Evolutionary conservation across 1,140 invertebrate genomes (phyloP), one percentile per base, ranked within the genome.

Genomic region (Penaeus japonicus): DNA sequence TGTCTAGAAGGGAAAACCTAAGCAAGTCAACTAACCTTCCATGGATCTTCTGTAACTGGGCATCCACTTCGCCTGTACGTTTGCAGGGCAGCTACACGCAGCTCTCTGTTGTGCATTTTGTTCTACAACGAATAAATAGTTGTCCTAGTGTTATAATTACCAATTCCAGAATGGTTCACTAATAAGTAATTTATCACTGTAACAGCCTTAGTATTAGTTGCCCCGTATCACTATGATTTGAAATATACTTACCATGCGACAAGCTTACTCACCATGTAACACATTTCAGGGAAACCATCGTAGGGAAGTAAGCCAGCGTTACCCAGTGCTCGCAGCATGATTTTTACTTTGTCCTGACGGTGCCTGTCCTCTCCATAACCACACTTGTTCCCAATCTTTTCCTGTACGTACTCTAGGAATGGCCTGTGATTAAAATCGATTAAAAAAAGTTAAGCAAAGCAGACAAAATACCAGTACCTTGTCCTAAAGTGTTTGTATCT

Each of bases 51-150:
- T 0, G 77, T 35, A 24, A 24, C 18, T 3, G 65, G 27, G 27
- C 87, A 88, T 65, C 87, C 87, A 24, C 7, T 17, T 12, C 87
- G 80, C 22, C 87, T 70, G 30, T 59, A 77, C 5, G 87, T 84
- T 65, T 84, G 80, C 35, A 88, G 70, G 47, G 87, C 87, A 24
- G 80, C 87, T 7, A 88, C 70, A 35, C 87, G 87, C 54, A 88
- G 24, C n/a, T 83, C 81, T 1, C 54, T 27, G 7, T 24, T 5
- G 47, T 77, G 53, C 20, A 59, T 32, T 55, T 84, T 83, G 70
- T 84, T 88, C 87, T 88, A 47, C 39, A 24, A 54, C 22, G 17
- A 65, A 47, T n/a, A 1, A 17, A 55, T 3, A 30, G 54, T 7
- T 7, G 10, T 15, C 17, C 24, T 7, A 24, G 15, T 10, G 75